Conservation (phyloP, 1,140 invertebrate species). For the Mizuhopecten yessoensis region DNA sequence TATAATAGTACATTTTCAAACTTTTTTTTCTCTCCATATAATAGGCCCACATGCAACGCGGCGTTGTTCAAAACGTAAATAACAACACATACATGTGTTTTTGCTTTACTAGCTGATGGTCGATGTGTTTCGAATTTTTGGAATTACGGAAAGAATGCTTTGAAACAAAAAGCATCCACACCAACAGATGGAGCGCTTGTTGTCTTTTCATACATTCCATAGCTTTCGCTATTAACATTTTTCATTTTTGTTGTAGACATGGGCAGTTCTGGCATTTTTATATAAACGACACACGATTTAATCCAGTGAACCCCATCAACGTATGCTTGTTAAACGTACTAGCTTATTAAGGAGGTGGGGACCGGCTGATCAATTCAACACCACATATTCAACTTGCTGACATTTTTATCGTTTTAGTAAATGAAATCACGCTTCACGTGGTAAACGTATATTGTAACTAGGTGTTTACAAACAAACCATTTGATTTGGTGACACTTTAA, state of each 20-base stretch:
- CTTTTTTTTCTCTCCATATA: too few relatives aligned
- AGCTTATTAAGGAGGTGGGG: not conserved
- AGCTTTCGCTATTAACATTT: not conserved
- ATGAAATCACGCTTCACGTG: not conserved
- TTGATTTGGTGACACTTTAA: not conserved
- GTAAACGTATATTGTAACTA: not conserved
- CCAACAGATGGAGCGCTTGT: too few relatives aligned
- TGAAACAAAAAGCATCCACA: too few relatives aligned
- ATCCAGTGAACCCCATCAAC: not conserved
- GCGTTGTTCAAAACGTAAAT: too few relatives aligned
- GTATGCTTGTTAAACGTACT: not conserved
- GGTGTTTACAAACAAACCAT: not conserved
- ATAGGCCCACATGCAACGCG: too few relatives aligned
- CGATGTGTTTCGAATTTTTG: too few relatives aligned
- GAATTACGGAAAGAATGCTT: too few relatives aligned
- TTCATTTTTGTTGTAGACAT: not conserved
- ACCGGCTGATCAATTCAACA: not conserved
- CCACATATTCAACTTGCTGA: conserved; percentile 2
- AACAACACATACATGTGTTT: too few relatives aligned
- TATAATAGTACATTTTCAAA: not conserved
- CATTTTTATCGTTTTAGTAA: not conserved
- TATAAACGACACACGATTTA: too few relatives aligned
- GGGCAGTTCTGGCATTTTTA: too few relatives aligned
- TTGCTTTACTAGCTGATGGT: too few relatives aligned
- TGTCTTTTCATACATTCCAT: not conserved